Base-by-base conservation (phyloP, 2,113 vertebrate species). In the Halichoeres trimaculatus region DNA sequence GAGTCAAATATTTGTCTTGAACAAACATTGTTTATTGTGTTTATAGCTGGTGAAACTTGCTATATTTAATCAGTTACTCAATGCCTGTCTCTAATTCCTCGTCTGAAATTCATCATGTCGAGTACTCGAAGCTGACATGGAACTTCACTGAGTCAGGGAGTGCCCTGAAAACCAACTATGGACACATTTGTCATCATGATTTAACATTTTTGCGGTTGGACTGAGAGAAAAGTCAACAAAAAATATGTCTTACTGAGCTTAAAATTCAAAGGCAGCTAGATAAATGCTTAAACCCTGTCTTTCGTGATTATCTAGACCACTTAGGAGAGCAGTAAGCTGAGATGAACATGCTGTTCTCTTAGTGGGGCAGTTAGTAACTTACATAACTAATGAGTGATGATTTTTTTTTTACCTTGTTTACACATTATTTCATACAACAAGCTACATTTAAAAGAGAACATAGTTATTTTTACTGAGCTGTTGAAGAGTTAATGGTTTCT, bases 1-100 rank as follows among this genome's bases (percentile, higher is more conserved):
- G 38, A 69, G 70, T 88, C 68, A 88, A 81, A 85, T 87, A 88
- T 88, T 89, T 90, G 72, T 74, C 38, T 57, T 68, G 63, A 64
- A 73, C 36, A 84, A 86, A 81, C 60, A 85, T 16, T 82, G 41
- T 55, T 56, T 82, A 82, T 76, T 87, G 74, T 56, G 69, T 88
- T 84, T 81, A 73, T 57, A 81, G 23, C 71, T 43, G 23, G 67
- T 47, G 66, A 73, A 59, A 73, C 50, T 60, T 77, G 70, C 66
- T 74, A 54, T 84, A 74, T 81, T 85, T 76, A 85, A 87, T 88
- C 52, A 80, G 41, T 85, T 80, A 77, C 73, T 52, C 50, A 85
- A 78, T 81, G 60, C 66, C 77, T 65, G 56, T 79, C 63, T 84
- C 74, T n/a, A 48, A 65, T 82, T 71, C 22, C 41, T 70, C 20